These are phyloP conservation scores for Mechanitis messenoides DNA, from an alignment of 2,888 invertebrate species.

Conservation along the genomic window DNA sequence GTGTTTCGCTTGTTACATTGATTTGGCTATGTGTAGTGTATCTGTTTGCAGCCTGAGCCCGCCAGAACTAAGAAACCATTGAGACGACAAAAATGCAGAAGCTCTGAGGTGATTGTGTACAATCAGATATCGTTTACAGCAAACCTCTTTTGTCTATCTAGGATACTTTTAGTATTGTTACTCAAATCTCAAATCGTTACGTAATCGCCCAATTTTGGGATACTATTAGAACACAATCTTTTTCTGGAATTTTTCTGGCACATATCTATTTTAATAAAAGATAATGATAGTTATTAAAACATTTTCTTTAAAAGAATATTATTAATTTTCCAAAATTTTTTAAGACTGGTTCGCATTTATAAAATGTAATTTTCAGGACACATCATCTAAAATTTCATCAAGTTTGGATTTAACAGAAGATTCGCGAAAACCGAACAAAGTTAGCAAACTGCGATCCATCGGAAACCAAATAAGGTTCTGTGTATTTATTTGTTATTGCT, in stretches of 20 bases:
- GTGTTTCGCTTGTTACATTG: constrained; percentile 40
- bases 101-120: constrained; percentile 62
- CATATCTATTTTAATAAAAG: too few relatives aligned
- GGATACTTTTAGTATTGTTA: neutral
- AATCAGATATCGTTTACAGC: constrained; percentile 4
- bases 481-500: constrained; percentile 21
- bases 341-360: neutral
- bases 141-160: neutral
- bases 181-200: neutral
- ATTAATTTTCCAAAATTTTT: neutral
- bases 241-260: too few relatives aligned
- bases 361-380: constrained; percentile 60
- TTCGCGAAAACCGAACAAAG: constrained; percentile 75
- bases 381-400: constrained; percentile 78
- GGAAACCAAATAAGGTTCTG: constrained; percentile 85
- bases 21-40: constrained; percentile 36
- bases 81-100: constrained; percentile 69
- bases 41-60: constrained; percentile 63
- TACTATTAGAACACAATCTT: too few relatives aligned
- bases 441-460: constrained; percentile 82
- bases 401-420: constrained; percentile 76
- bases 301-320: neutral
- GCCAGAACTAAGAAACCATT: constrained; percentile 63
- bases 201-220: too few relatives aligned
- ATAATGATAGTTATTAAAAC: too few relatives aligned